Percentiles rank a stretch among this genome's conserved stretches.
phyloP scores from a whole-genome alignment of 92 coral and sea anemone genomes.

The Epizoanthus ramosus region DNA sequence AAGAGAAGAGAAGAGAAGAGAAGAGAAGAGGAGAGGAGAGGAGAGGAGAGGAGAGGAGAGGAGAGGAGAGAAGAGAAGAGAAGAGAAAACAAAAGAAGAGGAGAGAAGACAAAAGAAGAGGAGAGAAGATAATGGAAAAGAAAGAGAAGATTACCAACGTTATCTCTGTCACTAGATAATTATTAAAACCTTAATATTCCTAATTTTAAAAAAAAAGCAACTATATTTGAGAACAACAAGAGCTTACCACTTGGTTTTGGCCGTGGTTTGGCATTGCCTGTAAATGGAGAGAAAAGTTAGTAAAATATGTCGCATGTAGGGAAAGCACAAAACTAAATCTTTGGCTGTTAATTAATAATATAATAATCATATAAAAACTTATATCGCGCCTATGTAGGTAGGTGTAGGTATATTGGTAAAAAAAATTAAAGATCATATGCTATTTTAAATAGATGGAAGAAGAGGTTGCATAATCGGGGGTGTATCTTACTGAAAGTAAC shows the following conservation, averaged over 20 bases:
- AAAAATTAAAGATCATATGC: no score
- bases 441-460: no score
- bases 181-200: no score
- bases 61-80: no score
- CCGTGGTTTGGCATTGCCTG: slow-evolving; percentile 23
- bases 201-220: no score
- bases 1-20: no score
- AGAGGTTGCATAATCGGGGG: neutral
- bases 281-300: neutral
- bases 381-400: no score
- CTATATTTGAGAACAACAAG: no score
- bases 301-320: neutral
- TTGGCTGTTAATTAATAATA: neutral
- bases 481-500: neutral
- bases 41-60: no score
- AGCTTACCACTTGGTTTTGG: slow-evolving; percentile 42
- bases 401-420: no score
- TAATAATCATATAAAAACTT: no score
- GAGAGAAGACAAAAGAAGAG: neutral
- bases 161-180: neutral
- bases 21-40: no score
- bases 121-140: neutral
- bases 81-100: neutral
- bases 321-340: neutral
- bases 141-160: neutral